phyloP scores from a whole-genome alignment of 2,888 invertebrate species.

The Eumerus sabulonum region DNA sequence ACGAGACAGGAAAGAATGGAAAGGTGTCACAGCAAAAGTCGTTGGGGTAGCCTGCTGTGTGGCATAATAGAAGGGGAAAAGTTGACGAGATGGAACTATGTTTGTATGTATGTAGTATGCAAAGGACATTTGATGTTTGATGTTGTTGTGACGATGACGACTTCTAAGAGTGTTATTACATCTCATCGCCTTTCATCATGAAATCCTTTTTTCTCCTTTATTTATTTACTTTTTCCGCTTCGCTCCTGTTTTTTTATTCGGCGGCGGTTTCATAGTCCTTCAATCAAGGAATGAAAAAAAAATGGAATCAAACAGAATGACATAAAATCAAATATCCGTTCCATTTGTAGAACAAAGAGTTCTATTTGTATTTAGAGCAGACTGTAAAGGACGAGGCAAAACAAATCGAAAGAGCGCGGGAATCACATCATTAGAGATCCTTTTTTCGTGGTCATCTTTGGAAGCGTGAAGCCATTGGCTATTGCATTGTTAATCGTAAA shows the following conservation, averaged over 20 bases:
- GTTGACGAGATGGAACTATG: conserved; percentile 8
- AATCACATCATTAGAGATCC: conserved; percentile 55
- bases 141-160: conserved; percentile 18
- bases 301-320: conserved; percentile 36
- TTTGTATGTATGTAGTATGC: conserved; percentile 23
- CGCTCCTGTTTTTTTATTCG: conserved; percentile 3
- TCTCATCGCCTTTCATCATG: conserved; percentile 48
- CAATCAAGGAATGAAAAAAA: conserved; percentile 45
- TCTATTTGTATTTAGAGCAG: conserved; percentile 7
- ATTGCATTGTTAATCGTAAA: conserved; percentile 52
- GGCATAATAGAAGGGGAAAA: too few relatives aligned
- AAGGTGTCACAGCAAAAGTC: conserved; percentile 16
- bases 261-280: conserved; percentile 21
- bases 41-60: conserved; percentile 27
- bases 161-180: conserved; percentile 20
- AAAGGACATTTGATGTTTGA: conserved; percentile 51
- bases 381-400: conserved; percentile 5
- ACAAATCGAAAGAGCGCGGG: neutral
- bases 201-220: conserved; percentile 42
- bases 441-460: conserved; percentile 21
- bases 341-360: conserved; percentile 39
- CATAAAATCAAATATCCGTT: conserved; percentile 58
- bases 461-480: conserved; percentile 4
- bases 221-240: conserved; percentile 6
- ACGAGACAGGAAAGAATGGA: conserved; percentile 4